phyloP scores from a whole-genome alignment of 2,113 vertebrate species.

The Proteles cristata region DNA sequence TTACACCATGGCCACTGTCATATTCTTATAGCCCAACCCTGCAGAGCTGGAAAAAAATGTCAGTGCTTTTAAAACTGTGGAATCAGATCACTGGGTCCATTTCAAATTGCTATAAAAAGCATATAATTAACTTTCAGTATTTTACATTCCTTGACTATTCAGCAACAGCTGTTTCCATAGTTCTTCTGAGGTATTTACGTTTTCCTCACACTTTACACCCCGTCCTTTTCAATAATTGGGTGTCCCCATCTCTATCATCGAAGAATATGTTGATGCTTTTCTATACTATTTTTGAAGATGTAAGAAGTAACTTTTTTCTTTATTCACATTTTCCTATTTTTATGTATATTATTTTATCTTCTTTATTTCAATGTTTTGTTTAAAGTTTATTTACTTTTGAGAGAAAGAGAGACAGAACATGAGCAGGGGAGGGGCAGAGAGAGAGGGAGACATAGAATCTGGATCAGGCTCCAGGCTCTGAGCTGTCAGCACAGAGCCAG shows the following conservation, averaged over 20 bases:
- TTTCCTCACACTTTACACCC: conserved; percentile 46
- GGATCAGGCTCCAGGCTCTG: no score
- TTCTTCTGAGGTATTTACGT: conserved; percentile 55
- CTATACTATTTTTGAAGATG: conserved; percentile 4
- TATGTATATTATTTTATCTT: background rate
- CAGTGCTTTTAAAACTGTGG: conserved; percentile 54
- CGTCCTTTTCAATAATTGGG: background rate
- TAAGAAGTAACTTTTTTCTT: background rate
- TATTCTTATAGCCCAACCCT: conserved; percentile 14
- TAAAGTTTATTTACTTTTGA: no score
- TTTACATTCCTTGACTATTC: conserved; percentile 71
- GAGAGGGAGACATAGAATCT: no score
- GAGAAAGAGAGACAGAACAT: no score
- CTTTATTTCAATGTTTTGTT: background rate
- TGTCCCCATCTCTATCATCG: background rate
- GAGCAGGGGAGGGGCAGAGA: no score
- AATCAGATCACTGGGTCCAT: conserved; percentile 75
- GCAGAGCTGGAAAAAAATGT: conserved; percentile 47
- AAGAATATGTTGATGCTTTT: background rate
- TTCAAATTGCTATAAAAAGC: conserved; percentile 78
- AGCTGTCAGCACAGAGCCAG: no score
- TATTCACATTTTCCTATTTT: background rate
- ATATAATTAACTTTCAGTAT: conserved; percentile 75
- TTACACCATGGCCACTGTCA: background rate
- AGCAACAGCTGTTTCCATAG: conserved; percentile 70